These are phyloP conservation scores for Crossocerus cetratus DNA, from an alignment of 2,888 invertebrate genomes.

Conservation along the genomic window DNA sequence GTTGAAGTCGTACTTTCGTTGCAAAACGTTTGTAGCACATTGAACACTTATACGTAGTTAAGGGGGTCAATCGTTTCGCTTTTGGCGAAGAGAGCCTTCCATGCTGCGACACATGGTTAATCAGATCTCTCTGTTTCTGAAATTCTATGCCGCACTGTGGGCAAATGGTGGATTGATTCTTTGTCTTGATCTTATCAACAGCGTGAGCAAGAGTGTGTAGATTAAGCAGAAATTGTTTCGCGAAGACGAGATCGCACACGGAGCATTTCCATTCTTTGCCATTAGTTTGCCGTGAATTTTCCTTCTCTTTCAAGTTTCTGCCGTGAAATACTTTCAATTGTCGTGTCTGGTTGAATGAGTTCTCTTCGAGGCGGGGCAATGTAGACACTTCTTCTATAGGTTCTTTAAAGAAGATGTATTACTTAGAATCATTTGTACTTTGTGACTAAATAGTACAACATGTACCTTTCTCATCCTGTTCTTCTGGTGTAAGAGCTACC, in stretches of 20 bases:
- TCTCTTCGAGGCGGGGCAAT: slow-evolving; percentile 83
- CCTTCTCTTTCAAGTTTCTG: slow-evolving; percentile 67
- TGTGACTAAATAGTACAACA: neutral
- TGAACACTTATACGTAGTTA: slow-evolving; percentile 79
- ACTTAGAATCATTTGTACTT: neutral
- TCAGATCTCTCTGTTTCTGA: slow-evolving; percentile 74
- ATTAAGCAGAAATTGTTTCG: slow-evolving; percentile 77
- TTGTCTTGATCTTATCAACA: slow-evolving; percentile 65
- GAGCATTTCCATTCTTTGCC: slow-evolving; percentile 73
- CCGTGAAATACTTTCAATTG: slow-evolving; percentile 68
- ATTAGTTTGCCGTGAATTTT: slow-evolving; percentile 68
- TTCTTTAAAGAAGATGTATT: slow-evolving; percentile 38
- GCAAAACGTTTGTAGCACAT: slow-evolving; percentile 83
- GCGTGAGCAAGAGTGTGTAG: slow-evolving; percentile 79
- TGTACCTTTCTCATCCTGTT: slow-evolving; percentile 63
- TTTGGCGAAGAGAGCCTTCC: slow-evolving; percentile 68
- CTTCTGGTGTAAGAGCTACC: slow-evolving; percentile 76
- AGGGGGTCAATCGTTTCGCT: slow-evolving; percentile 71
- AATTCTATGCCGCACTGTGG: slow-evolving; percentile 69
- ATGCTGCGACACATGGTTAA: slow-evolving; percentile 78
- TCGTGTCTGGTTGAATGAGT: slow-evolving; percentile 67
- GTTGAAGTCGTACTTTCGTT: slow-evolving; percentile 81
- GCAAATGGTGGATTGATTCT: slow-evolving; percentile 61
- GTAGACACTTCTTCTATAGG: slow-evolving; percentile 71
- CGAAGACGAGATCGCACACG: slow-evolving; percentile 74